Percentiles rank a stretch among this genome's conserved stretches.
Evolutionary conservation across 2,888 invertebrate species (phyloP).

Genomic region (Phymatocera aterrima): DNA sequence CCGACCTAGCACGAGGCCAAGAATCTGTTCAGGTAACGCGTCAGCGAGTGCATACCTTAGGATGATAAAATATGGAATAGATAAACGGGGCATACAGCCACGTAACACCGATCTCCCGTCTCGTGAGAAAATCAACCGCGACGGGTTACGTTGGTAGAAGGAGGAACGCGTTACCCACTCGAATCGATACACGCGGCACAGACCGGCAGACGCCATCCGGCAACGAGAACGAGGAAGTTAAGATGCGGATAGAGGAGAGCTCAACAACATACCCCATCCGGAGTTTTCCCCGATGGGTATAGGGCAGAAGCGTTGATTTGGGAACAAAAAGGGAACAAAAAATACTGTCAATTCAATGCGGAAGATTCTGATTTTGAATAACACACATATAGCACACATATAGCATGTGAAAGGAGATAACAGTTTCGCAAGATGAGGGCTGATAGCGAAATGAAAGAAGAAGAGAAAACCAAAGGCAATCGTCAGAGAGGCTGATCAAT

Average conservation of each 20-base stretch:
- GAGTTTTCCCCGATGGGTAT: no score
- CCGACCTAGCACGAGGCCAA: no score
- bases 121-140: conserved; percentile 10
- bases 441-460: no score
- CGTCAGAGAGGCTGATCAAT: neutral
- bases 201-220: conserved; percentile 42
- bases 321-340: neutral
- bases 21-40: no score
- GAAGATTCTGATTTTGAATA: neutral
- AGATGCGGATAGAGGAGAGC: neutral
- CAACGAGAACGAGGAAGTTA: neutral
- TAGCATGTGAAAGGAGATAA: no score
- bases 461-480: neutral
- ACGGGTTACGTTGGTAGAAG: neutral
- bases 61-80: conserved; percentile 9
- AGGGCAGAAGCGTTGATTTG: neutral
- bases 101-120: neutral
- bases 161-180: conserved; percentile 34
- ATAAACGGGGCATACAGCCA: neutral
- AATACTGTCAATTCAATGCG: no score
- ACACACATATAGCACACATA: no score
- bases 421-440: no score
- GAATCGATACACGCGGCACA: conserved; percentile 41
- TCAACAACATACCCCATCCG: neutral
- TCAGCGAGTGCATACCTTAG: neutral